These are phyloP conservation scores for Cheilinus undulatus DNA, from an alignment of 2,113 vertebrate species.

Conservation along the genomic window DNA sequence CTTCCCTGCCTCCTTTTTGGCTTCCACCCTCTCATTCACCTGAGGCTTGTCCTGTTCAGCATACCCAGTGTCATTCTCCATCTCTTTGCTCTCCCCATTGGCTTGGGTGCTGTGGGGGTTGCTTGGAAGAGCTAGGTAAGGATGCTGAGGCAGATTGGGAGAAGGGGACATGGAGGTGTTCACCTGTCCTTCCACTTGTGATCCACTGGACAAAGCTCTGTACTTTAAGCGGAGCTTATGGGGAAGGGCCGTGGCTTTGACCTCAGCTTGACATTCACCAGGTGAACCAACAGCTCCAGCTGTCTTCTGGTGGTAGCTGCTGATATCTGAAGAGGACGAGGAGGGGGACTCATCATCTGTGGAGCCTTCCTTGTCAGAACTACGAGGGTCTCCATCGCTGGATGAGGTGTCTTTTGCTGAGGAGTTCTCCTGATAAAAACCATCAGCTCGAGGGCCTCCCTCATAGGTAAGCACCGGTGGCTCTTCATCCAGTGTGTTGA, in stretches of 20 bases:
- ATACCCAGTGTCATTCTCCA: slow-evolving; percentile 59
- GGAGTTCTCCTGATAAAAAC: slow-evolving; percentile 80
- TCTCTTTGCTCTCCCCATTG: slow-evolving; percentile 67
- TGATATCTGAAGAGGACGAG: slow-evolving; percentile 77
- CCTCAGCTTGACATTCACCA: slow-evolving; percentile 69
- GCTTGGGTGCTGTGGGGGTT: slow-evolving; percentile 61
- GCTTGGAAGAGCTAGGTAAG: slow-evolving; percentile 81
- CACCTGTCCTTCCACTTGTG: slow-evolving; percentile 44
- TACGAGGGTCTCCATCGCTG: slow-evolving; percentile 80
- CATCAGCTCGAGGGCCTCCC: slow-evolving; percentile 67
- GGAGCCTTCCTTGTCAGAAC: slow-evolving; percentile 85
- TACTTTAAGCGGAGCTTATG: slow-evolving; percentile 89
- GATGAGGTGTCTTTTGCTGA: slow-evolving; percentile 82
- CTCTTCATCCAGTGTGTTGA: slow-evolving; percentile 79
- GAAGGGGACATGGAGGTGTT: slow-evolving; percentile 59
- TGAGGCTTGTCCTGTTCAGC: slow-evolving; percentile 26
- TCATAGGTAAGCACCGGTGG: slow-evolving; percentile 82
- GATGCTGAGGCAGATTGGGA: slow-evolving; percentile 79
- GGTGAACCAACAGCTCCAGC: slow-evolving; percentile 13
- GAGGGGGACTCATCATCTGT: slow-evolving; percentile 82
- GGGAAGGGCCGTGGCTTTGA: slow-evolving; percentile 84
- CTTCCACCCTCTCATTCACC: slow-evolving; percentile 49
- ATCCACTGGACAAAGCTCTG: slow-evolving; percentile 77
- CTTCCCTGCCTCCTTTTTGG: slow-evolving; percentile 68
- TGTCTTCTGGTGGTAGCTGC: slow-evolving; percentile 73